phyloP scores from a whole-genome alignment of 92 coral and sea anemone genomes.

The Phenganax marumi region DNA sequence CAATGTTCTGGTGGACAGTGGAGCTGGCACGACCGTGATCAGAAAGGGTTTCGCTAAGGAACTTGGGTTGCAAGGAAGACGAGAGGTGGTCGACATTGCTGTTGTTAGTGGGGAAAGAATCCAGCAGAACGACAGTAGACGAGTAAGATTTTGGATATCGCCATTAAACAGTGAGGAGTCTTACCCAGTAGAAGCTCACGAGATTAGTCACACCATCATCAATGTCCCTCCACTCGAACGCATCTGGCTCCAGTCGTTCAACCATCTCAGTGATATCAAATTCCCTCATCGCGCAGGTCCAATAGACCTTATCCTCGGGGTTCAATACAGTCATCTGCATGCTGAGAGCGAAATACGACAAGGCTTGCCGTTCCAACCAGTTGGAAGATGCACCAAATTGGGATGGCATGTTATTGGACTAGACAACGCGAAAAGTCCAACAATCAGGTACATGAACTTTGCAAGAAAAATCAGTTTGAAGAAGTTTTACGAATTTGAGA shows the following conservation, averaged over 20 bases:
- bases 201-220: constrained; percentile 42
- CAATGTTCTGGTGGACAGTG: constrained; percentile 56
- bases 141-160: constrained; percentile 56
- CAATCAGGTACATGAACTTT: no score
- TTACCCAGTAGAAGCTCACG: constrained; percentile 41
- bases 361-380: no score
- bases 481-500: no score
- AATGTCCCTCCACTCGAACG: constrained; percentile 38
- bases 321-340: constrained; percentile 52
- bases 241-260: constrained; percentile 43
- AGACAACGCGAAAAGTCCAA: no score
- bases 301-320: constrained; percentile 47
- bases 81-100: constrained; percentile 46
- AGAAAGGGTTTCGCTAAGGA: constrained; percentile 37
- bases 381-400: no score
- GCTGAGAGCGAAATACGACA: constrained; percentile 35
- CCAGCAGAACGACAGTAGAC: constrained; percentile 37
- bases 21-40: no score
- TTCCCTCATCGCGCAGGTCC: constrained; percentile 52
- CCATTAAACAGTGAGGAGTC: constrained; percentile 37
- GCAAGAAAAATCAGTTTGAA: no score
- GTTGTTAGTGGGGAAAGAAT: constrained; percentile 52
- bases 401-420: no score
- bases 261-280: constrained; percentile 34
- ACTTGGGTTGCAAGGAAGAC: constrained; percentile 48